Percentiles rank a stretch among this genome's conserved stretches.
Evolutionary conservation across 2,888 invertebrate genomes (phyloP).

Genomic region (Temnothorax unifasciatus): DNA sequence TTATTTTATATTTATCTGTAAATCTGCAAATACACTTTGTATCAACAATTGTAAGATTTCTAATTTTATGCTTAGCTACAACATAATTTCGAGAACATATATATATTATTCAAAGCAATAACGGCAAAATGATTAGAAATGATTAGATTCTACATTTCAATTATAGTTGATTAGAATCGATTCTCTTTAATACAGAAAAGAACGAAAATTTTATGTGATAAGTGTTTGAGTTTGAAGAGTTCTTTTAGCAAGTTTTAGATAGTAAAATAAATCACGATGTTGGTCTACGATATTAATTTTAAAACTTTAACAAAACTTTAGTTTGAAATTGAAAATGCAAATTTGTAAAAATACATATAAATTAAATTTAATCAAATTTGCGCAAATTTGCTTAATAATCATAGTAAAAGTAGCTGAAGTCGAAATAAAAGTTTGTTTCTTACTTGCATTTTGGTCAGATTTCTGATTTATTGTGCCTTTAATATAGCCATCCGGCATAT

Average conservation of each 20-base stretch:
- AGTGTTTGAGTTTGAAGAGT: background rate
- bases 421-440: background rate
- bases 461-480: background rate
- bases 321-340: background rate
- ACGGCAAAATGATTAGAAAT: background rate
- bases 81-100: background rate
- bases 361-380: background rate
- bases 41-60: background rate
- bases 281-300: constrained; percentile 7
- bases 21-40: background rate
- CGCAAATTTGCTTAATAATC: background rate
- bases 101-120: background rate
- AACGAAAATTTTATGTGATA: background rate
- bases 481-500: background rate
- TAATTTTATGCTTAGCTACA: background rate
- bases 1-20: background rate
- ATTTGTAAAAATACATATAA: background rate
- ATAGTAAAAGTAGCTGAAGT: background rate
- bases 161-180: background rate
- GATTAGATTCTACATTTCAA: background rate
- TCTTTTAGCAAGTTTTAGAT: background rate
- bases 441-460: background rate
- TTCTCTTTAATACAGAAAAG: background rate
- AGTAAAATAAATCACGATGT: constrained; percentile 1
- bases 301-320: constrained; percentile 21